phyloP scores from a whole-genome alignment of 2,888 invertebrate species.

The Trichopria drosophilae region DNA sequence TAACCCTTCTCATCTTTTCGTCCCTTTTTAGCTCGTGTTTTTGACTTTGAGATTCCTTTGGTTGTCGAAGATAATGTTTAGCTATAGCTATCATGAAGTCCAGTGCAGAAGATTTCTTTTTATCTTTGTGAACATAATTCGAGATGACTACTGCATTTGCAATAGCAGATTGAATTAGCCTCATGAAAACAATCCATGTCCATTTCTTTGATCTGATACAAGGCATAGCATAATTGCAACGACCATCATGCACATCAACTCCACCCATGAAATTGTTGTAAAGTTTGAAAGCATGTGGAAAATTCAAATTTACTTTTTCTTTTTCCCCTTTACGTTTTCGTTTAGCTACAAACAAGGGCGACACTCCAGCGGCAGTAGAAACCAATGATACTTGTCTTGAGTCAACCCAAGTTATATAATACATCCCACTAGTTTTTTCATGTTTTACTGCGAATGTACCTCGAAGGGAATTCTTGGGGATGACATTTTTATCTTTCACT shows the following conservation, averaged over 20 bases:
- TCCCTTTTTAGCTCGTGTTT: background rate
- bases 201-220: constrained; percentile 12
- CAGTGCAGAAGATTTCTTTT: constrained; percentile 17
- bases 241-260: constrained; percentile 6
- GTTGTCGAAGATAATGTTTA: constrained; percentile 10
- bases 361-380: constrained; percentile 16
- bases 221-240: constrained; percentile 10
- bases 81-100: constrained; percentile 16
- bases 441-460: constrained; percentile 23
- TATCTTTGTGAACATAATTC: constrained; percentile 14
- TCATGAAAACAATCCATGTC: constrained; percentile 22
- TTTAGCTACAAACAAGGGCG: background rate
- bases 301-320: constrained; percentile 2
- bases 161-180: constrained; percentile 23
- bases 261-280: constrained; percentile 13
- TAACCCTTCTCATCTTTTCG: constrained; percentile 8
- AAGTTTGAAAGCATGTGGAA: constrained; percentile 5
- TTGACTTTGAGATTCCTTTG: constrained; percentile 2
- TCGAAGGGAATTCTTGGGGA: constrained; percentile 12
- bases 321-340: constrained; percentile 5
- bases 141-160: constrained; percentile 23
- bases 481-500: constrained; percentile 10
- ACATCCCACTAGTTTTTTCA: constrained; percentile 18
- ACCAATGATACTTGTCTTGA: constrained; percentile 14
- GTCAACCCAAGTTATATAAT: constrained; percentile 15